A percentile compares a stretch with the other conserved stretches of the same genome.
Evolutionary conservation across 92 coral and sea anemone genomes (phyloP).

Genomic region (Parazoanthus swiftii): DNA sequence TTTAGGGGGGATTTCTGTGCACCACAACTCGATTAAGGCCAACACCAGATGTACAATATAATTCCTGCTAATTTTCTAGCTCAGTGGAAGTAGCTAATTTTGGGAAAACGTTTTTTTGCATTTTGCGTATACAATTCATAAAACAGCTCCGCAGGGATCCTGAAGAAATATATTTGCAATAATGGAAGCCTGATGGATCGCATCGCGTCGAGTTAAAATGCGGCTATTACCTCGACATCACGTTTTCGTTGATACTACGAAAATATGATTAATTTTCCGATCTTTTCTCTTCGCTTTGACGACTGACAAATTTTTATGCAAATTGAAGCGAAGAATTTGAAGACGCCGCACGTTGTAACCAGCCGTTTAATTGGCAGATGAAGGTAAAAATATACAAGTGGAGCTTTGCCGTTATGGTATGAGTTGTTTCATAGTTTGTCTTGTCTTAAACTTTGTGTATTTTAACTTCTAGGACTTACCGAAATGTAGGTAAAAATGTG

Average conservation of each 20-base stretch:
- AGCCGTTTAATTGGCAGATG: not conserved
- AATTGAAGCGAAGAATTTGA: constrained; percentile 17
- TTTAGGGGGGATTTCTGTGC: constrained; percentile 1
- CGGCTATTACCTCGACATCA: constrained; percentile 33
- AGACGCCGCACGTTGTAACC: not conserved
- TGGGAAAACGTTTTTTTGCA: not conserved
- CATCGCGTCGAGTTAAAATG: not conserved
- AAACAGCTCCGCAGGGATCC: constrained; percentile 25
- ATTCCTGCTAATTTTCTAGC: not conserved
- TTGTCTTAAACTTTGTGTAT: constrained; percentile 21
- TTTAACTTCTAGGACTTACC: constrained; percentile 52
- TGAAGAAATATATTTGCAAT: not conserved
- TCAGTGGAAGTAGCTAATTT: not conserved
- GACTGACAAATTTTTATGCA: constrained; percentile 27
- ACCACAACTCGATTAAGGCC: constrained; percentile 29
- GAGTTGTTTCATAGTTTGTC: not conserved
- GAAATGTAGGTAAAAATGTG: constrained; percentile 56
- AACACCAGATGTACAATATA: constrained; percentile 29
- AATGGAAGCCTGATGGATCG: not conserved
- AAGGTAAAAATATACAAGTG: not conserved
- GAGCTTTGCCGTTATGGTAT: not conserved
- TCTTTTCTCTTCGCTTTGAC: not conserved
- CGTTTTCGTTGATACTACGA: constrained; percentile 23
- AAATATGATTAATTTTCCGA: constrained; percentile 10
- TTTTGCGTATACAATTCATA: constrained; percentile 28